Evolutionary conservation across 1,140 invertebrate genomes (phyloP).

Genomic region (Argopecten irradians): DNA sequence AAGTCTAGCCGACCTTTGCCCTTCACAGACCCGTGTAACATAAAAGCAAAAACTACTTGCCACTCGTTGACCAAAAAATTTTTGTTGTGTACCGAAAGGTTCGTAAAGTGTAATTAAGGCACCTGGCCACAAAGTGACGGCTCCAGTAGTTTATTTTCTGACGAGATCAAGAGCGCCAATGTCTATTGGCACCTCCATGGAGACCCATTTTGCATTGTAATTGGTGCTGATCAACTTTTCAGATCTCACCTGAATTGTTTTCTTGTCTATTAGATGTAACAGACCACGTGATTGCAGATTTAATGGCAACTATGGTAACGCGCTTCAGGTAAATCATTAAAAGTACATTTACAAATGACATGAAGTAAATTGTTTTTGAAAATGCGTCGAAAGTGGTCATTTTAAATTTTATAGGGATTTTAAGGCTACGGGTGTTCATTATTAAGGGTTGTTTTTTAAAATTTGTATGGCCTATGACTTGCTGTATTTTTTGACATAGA

Average conservation of each 20-base stretch:
- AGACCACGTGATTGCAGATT: not conserved
- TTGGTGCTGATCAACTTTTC: constrained; percentile 21
- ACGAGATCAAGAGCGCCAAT: not conserved
- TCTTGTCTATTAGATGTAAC: not conserved
- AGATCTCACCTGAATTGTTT: not conserved
- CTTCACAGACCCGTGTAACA: not conserved
- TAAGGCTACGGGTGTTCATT: no score
- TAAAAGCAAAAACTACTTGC: not conserved
- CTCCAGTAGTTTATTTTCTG: not conserved
- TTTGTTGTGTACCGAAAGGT: not conserved
- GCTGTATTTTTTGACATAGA: no score
- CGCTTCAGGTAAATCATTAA: not conserved
- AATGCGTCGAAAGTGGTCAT: no score
- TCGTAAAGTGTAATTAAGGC: not conserved
- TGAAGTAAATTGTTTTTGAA: no score
- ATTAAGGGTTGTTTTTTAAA: no score
- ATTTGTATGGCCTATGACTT: no score
- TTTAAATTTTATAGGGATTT: no score
- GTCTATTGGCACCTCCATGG: not conserved
- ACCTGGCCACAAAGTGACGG: not conserved
- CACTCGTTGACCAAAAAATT: not conserved
- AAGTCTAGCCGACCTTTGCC: not conserved
- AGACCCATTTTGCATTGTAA: not conserved
- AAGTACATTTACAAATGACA: not conserved
- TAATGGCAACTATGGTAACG: not conserved